These are phyloP conservation scores for Sinotaia quadrata DNA, from an alignment of 2,888 invertebrate species.

Conservation along the genomic window DNA sequence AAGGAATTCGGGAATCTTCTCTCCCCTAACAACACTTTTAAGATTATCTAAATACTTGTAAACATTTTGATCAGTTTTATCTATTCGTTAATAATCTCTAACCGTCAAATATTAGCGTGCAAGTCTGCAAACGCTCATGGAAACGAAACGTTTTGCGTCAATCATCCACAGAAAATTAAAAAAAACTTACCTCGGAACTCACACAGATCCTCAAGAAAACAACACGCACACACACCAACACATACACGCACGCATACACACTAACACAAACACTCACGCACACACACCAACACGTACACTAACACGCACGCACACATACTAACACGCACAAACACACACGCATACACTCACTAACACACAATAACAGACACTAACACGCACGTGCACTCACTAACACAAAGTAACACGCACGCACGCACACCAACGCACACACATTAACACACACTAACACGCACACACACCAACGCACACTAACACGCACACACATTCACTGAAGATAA, in stretches of 20 bases:
- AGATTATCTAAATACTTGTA: no score
- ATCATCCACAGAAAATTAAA: no score
- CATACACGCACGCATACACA: background rate
- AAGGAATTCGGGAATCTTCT: no score
- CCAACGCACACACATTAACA: constrained; percentile 1
- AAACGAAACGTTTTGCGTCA: no score
- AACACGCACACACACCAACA: background rate
- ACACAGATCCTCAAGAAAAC: no score
- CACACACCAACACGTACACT: background rate
- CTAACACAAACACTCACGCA: background rate
- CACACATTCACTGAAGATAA: background rate
- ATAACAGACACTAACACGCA: background rate
- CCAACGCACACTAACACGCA: background rate
- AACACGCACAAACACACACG: background rate
- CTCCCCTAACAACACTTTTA: no score
- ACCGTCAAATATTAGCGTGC: no score
- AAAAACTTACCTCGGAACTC: no score
- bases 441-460: constrained; percentile 1
- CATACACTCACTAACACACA: background rate
- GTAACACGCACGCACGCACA: background rate
- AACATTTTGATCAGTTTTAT: no score
- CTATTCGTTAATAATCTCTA: no score
- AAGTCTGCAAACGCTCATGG: no score
- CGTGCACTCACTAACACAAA: background rate
- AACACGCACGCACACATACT: background rate